phyloP scores from a whole-genome alignment of 2,797 vertebrate species.

The Emydoidea blandingii region DNA sequence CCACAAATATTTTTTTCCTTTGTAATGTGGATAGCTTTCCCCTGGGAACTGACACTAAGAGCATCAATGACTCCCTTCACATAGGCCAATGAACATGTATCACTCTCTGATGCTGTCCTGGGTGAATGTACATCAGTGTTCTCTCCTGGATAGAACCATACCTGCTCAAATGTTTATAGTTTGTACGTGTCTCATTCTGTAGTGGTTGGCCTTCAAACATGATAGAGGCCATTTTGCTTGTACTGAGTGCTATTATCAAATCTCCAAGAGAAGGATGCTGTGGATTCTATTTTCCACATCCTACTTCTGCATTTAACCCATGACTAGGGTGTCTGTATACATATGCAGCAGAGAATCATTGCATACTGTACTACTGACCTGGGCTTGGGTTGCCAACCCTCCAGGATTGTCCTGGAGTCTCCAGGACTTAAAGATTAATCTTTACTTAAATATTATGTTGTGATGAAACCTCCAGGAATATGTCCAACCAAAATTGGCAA shows the following conservation, averaged over 20 bases:
- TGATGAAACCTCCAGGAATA: too few relatives aligned
- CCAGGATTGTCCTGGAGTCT: too few relatives aligned
- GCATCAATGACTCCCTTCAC: not conserved
- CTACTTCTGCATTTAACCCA: slow-evolving; percentile 14
- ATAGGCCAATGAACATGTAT: not conserved
- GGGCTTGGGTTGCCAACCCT: not conserved
- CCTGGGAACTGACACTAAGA: not conserved
- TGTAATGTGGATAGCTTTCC: not conserved
- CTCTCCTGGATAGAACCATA: not conserved
- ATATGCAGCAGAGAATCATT: slow-evolving; percentile 8
- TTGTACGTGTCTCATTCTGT: not conserved
- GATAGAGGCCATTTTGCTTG: slow-evolving; percentile 11
- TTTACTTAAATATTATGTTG: too few relatives aligned
- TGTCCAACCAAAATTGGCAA: too few relatives aligned
- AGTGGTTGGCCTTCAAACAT: not conserved
- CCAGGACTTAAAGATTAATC: too few relatives aligned
- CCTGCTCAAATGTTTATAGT: not conserved
- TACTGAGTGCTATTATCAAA: not conserved
- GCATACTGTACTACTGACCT: slow-evolving; percentile 32
- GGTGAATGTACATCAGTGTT: not conserved
- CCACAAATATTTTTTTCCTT: not conserved
- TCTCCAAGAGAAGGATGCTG: not conserved
- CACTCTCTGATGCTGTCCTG: not conserved
- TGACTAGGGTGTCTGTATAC: rapidly evolving
- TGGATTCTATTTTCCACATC: not conserved